Evolutionary conservation across 2,113 vertebrate species (phyloP), one percentile per base, ranked within the genome.

Genomic region (Sylvietta virens): DNA sequence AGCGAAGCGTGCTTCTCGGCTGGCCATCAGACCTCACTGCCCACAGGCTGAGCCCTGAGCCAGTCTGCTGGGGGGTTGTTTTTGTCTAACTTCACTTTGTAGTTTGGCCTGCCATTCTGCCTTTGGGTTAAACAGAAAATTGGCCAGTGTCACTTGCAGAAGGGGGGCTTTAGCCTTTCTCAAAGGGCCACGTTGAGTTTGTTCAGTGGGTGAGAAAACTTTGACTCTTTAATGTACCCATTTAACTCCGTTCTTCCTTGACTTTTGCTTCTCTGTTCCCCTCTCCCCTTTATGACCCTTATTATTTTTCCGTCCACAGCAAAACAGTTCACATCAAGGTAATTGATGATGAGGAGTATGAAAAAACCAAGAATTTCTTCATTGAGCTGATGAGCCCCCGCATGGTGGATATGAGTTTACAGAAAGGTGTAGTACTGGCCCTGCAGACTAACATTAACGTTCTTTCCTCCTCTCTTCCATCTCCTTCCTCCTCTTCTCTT

Each of bases 301-400:
- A 97, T 97, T 98, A 97, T 98, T 97, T 98, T 98, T 98, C 98
- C 97, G 17, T 98, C 96, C 97, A 98, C 98, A 98, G 98, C 98
- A 98, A 98, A 98, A 98, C 97, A 97, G 88, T 98, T 98, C 98
- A 98, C 98, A 98, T 98, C 98, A 98, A 98, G 97, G 97, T 98
- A 98, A 98, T 98, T 98, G 98, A 98, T 98, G 98, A 98, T 98
- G 98, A 98, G 98, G 98, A 97, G 62, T 98, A 98, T 98, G 98
- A 98, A 95, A 98, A 98, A 98, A 98, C 96, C 98, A 98, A 98
- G 98, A 98, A 97, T 98, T 98, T 98, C 98, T 98, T 98, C 98
- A 97, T 98, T 98, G 98, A 98, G 98, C 97, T 98, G 98, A 98
- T 98, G 97, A 98, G 96, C 83, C 98, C 98, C 96, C 97, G 97